Evolutionary conservation across 2,888 invertebrate genomes (phyloP).

Genomic region (Pteria penguin): DNA sequence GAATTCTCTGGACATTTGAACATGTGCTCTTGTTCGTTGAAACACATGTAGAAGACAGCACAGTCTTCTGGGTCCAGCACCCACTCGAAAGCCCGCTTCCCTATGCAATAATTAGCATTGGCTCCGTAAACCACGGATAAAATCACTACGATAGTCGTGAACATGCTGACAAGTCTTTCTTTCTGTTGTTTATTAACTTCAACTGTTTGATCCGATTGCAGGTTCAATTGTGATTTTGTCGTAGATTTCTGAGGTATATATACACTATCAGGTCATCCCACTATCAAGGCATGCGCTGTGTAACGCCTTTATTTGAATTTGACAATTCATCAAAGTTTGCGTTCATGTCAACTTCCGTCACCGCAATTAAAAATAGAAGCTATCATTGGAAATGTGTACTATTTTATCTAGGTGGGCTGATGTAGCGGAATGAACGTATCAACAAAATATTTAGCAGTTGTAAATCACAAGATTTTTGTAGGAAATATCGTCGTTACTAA

Average conservation of each 20-base stretch:
- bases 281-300: background rate
- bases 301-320: background rate
- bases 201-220: too few species aligned
- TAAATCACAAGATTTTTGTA: background rate
- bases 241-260: background rate
- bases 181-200: too few species aligned
- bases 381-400: background rate
- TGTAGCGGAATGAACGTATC: background rate
- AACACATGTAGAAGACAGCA: conserved; percentile 26
- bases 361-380: background rate
- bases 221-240: too few species aligned
- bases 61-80: conserved; percentile 26
- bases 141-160: background rate
- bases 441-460: background rate
- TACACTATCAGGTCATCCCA: too few species aligned
- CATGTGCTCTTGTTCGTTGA: conserved; percentile 12
- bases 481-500: background rate
- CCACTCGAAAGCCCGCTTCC: conserved; percentile 23
- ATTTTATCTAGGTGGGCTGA: background rate
- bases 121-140: background rate
- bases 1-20: conserved; percentile 29
- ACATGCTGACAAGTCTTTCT: too few species aligned
- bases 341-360: background rate
- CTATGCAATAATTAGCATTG: conserved; percentile 2
- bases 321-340: background rate